Evolutionary conservation across 2,113 vertebrate genomes (phyloP).

Genomic region (Gymnocephalus cernua): DNA sequence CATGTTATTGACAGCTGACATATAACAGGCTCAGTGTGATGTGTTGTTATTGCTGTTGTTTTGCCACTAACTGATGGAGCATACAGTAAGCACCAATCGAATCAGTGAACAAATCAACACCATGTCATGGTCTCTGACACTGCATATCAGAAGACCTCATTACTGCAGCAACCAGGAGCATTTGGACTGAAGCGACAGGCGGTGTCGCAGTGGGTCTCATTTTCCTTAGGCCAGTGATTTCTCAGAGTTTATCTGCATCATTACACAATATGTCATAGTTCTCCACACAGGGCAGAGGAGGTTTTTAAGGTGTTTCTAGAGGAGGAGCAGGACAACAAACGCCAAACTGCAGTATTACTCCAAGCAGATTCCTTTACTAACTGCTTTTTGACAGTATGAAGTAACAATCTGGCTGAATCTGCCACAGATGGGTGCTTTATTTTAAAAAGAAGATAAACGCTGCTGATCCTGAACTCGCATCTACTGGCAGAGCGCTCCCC

Average conservation of each 20-base stretch:
- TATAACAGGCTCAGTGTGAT: conserved; percentile 9
- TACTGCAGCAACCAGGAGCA: background rate
- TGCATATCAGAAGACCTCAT: conserved; percentile 16
- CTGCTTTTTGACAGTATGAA: background rate
- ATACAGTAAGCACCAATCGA: background rate
- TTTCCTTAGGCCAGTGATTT: conserved; percentile 46
- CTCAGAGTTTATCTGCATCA: conserved; percentile 11
- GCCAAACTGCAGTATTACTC: background rate
- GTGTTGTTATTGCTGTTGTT: background rate
- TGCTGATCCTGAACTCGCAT: conserved; percentile 13
- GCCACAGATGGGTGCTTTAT: background rate
- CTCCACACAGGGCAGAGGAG: conserved; percentile 7
- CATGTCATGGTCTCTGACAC: background rate
- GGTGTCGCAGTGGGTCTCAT: conserved; percentile 16
- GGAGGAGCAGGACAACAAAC: background rate
- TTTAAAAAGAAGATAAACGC: background rate
- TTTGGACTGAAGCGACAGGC: conserved; percentile 5
- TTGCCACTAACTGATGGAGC: background rate
- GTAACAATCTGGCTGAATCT: background rate
- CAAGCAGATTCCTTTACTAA: background rate
- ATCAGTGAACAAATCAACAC: conserved; percentile 30
- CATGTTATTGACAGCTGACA: conserved; percentile 21
- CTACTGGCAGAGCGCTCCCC: background rate
- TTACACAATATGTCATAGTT: conserved; percentile 28
- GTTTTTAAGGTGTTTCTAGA: no score